Evolutionary conservation across 2,888 invertebrate genomes (phyloP), one percentile per base, ranked within the genome.

Genomic region (Orgyia antiqua): DNA sequence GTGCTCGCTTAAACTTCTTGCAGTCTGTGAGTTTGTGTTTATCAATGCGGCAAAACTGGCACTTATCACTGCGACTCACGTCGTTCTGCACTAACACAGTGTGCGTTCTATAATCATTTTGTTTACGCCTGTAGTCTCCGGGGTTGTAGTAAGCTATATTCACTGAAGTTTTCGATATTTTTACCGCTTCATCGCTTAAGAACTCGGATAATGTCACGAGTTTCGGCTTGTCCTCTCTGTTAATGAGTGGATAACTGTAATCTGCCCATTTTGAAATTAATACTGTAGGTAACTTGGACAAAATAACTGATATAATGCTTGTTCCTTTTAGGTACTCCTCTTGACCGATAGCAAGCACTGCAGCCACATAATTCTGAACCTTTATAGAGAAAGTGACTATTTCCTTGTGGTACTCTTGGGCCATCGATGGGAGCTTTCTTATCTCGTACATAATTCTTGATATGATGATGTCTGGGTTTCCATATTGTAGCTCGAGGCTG

Each of bases 251-350:
- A 15, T 40, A 55, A 31, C 48, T 45, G 24, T 54, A 55, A 17
- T 58, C 55, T 3, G 50, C 9, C 50, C 51, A 50, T 31, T 49
- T 52, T 2, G 48, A 28, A 3, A 51, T 7, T 3, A 50, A 20
- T 2, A 42, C 31, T 3, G 43, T 34, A 4, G 47, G 46, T 5
- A 49, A 15, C 15, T 51, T 54, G 3, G 45, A 34, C 8, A 51
- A 13, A 4, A 51, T 37, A 10, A 25, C 25, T 3, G 39, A 33
- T 2, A 30, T 23, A 13, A 48, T 8, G 6, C 26, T 26, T 3
- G 24, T 24, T 10, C 40, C 42, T 17, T 31, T 18, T 10, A 49
- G 29, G 27, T 49, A 49, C 12, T 45, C 39, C 6, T 41, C 32
- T 10, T 31, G 31, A 2, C 40, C 33, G 3, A 42, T 21, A 2